These are phyloP conservation scores for Physella acuta DNA, from an alignment of 1,140 invertebrate genomes.

Conservation along the genomic window DNA sequence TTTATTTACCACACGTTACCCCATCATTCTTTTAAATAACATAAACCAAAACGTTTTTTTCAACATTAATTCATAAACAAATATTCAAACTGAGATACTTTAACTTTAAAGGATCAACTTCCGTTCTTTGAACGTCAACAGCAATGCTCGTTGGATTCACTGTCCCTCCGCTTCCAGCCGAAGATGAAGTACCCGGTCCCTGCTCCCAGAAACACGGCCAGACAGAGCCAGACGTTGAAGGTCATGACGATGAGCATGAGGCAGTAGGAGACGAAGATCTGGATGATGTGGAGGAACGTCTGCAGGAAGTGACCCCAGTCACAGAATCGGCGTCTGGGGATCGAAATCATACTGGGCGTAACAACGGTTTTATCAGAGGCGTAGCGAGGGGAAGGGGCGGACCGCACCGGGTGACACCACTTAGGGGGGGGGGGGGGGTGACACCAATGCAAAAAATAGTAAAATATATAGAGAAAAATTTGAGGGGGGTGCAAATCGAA, in stretches of 20 bases:
- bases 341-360: not conserved
- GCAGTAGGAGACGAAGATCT: slow-evolving; percentile 81
- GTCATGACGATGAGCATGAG: slow-evolving; percentile 99
- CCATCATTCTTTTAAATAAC: not conserved
- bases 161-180: slow-evolving; percentile 89
- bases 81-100: not conserved
- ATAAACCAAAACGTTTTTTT: not conserved
- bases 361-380: not conserved
- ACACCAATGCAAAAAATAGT: not conserved
- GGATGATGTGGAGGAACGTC: slow-evolving; percentile 84
- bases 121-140: slow-evolving; percentile 67
- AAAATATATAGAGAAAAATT: not conserved
- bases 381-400: not conserved
- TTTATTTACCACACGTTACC: not conserved
- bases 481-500: not conserved
- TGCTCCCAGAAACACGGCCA: slow-evolving; percentile 84
- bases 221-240: slow-evolving; percentile 91
- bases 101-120: not conserved
- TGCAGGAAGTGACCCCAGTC: slow-evolving; percentile 73
- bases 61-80: not conserved
- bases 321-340: slow-evolving; percentile 42
- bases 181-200: slow-evolving; percentile 90
- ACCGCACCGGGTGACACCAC: not conserved
- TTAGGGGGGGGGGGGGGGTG: not conserved
- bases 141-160: slow-evolving; percentile 89